phyloP scores from a whole-genome alignment of 1,140 invertebrate species.

The Asobara japonica region DNA sequence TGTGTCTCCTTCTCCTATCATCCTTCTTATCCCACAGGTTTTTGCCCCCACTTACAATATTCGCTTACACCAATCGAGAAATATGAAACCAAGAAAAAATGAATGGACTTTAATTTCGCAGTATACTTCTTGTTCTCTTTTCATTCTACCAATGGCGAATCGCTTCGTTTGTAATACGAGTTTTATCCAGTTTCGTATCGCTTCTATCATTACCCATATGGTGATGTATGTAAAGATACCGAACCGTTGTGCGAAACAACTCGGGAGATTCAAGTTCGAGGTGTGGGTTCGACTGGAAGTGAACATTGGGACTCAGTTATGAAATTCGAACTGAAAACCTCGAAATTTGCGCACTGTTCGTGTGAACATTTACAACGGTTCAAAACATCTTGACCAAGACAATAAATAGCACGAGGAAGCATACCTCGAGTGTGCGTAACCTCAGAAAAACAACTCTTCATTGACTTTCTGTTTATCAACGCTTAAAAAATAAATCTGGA shows the following conservation, averaged over 20 bases:
- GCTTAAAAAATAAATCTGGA: no score
- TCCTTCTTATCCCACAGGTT: not conserved
- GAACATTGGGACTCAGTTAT: no score
- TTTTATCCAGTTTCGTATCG: constrained; percentile 3
- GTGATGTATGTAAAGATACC: not conserved
- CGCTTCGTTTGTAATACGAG: not conserved
- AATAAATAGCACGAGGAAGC: no score
- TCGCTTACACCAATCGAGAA: not conserved
- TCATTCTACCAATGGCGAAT: no score
- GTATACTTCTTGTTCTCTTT: not conserved
- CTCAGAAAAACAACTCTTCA: no score
- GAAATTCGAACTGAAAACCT: no score
- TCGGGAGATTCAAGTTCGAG: no score
- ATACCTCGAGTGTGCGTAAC: no score
- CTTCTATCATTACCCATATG: not conserved
- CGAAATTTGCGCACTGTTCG: no score
- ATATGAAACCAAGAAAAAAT: not conserved
- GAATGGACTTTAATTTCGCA: not conserved
- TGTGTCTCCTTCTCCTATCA: not conserved
- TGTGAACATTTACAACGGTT: no score
- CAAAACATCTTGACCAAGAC: no score
- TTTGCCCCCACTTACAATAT: not conserved
- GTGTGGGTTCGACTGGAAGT: constrained; percentile 1
- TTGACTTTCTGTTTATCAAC: no score
- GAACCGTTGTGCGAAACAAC: constrained; percentile 27